Base-by-base conservation (phyloP, 2,113 vertebrate genomes). In the Pelmatolapia mariae region DNA sequence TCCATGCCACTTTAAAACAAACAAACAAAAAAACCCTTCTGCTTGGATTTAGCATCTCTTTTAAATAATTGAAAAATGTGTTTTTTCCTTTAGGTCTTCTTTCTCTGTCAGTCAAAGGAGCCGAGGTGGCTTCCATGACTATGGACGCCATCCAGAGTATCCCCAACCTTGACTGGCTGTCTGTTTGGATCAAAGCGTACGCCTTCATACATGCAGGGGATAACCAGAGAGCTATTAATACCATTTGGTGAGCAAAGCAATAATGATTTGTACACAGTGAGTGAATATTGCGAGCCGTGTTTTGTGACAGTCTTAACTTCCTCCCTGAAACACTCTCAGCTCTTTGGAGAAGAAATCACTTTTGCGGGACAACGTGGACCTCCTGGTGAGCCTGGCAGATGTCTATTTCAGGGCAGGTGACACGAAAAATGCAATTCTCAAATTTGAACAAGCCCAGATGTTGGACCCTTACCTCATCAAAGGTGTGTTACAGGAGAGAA, bases 401-500 rank as follows among this genome's bases (percentile, higher is more conserved):
- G 97, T 99, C 10, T 98, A 99, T 92, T 99, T 99, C 96, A 96
- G 98, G 90, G 98, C 98, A 3, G 98, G 98, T 57, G 98, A 99
- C 95, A 99, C 97, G 31, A 99, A 99, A 94, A 99, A 99, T 78
- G 97, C 98, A 9, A 98, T 99, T 92, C 96, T 99, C 4, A 99
- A 99, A 93, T 99, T 99, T 94, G 98, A 99, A 86, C 99, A 99
- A 92, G 99, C 98, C 8, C 98, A 99, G 95, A 99, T 99, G 98
- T 89, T 99, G 93, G 99, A 99, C 94, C 98, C 98, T 2, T 99
- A 99, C 92, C 96, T 99, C 43, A 99, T 99, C 93, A 99, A 99
- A 97, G 98, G 98, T 98, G 83, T 11, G 83, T 38, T 52, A 12
- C 81, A 15, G 33, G 26, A 76, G 10, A 7, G 53, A 13, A 3